Conservation (phyloP, 2,797 vertebrate genomes). For the Uromys caudimaculatus region DNA sequence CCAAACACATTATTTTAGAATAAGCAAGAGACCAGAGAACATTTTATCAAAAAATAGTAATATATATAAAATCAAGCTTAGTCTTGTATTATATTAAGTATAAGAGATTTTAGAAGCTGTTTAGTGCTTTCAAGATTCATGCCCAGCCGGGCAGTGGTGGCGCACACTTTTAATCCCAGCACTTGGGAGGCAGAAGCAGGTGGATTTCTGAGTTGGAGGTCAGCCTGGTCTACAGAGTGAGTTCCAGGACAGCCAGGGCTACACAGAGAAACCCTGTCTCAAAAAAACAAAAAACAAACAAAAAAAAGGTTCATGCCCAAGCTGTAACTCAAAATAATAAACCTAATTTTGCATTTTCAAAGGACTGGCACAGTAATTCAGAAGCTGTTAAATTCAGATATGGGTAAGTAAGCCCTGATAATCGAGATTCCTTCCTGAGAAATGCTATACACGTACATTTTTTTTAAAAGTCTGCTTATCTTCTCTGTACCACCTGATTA, state of each 20-base stretch:
- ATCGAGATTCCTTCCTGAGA: background rate
- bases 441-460: background rate
- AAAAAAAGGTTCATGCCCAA: background rate
- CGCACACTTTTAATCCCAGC: too few relatives aligned
- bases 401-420: background rate
- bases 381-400: background rate
- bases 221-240: too few relatives aligned
- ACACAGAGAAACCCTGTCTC: too few relatives aligned
- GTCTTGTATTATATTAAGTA: too few relatives aligned
- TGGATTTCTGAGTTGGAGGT: too few relatives aligned
- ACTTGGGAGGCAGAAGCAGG: too few relatives aligned
- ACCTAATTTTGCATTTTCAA: background rate
- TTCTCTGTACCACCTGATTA: background rate
- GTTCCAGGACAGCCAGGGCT: too few relatives aligned
- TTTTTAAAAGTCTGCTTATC: background rate
- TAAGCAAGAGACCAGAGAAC: background rate
- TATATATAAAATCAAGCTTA: constrained; percentile 5
- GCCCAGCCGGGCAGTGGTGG: too few relatives aligned
- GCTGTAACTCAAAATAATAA: constrained; percentile 17
- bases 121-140: constrained; percentile 17
- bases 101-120: background rate
- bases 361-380: background rate
- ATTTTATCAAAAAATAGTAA: constrained; percentile 29
- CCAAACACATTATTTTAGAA: constrained; percentile 12
- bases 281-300: too few relatives aligned